Evolutionary conservation across 2,797 vertebrate genomes (phyloP).

Genomic region (Hafferia zeledoni): DNA sequence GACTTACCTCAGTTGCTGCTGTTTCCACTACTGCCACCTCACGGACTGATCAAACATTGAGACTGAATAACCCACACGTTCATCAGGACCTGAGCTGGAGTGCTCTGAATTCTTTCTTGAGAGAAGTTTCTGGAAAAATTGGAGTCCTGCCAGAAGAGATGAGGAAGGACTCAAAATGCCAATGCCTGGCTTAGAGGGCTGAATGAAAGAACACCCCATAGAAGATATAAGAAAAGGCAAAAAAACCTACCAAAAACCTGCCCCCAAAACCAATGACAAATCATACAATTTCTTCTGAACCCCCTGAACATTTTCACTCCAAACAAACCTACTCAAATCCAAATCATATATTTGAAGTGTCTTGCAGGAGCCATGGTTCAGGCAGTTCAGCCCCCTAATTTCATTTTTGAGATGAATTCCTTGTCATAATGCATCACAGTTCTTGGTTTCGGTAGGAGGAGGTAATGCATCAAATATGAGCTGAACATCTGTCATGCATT

Average conservation of each 20-base stretch:
- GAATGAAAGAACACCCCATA: neutral
- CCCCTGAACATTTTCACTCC: neutral
- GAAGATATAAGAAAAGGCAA: neutral
- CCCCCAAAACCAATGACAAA: neutral
- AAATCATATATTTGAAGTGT: neutral
- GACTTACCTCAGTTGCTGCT: neutral
- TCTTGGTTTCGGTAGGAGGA: neutral
- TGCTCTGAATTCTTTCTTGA: neutral
- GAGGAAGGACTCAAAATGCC: neutral
- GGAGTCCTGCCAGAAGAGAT: neutral
- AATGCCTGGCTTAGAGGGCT: neutral
- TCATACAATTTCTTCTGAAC: neutral
- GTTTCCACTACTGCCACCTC: neutral
- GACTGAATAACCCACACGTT: neutral
- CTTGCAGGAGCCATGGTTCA: neutral
- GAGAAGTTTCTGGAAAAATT: neutral
- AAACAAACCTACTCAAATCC: neutral
- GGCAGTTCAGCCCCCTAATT: neutral
- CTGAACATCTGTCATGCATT: slow-evolving; percentile 8
- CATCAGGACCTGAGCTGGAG: neutral
- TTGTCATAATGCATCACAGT: neutral
- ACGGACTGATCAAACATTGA: neutral
- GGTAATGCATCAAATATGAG: slow-evolving; percentile 33
- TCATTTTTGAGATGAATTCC: neutral
- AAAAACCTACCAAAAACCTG: neutral